These are phyloP conservation scores for Lamproptera curius DNA, from an alignment of 2,888 invertebrate genomes.

Conservation along the genomic window DNA sequence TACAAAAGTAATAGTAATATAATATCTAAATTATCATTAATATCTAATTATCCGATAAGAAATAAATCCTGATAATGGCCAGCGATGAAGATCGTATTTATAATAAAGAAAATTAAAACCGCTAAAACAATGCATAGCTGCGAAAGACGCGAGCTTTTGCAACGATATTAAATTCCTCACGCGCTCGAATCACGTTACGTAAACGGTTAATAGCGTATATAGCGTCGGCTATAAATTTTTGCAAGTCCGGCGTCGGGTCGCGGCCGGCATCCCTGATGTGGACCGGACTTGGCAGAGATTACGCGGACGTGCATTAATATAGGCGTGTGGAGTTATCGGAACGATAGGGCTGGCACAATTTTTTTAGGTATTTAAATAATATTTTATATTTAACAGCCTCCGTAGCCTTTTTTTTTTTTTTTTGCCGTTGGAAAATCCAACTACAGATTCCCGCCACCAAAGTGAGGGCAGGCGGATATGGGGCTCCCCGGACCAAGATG, in stretches of 20 bases:
- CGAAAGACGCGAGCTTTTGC: slow-evolving; percentile 28
- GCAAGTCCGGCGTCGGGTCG: slow-evolving; percentile 60
- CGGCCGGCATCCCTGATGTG: slow-evolving; percentile 58
- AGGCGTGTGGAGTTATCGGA: slow-evolving; percentile 33
- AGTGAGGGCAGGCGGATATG: too few relatives aligned
- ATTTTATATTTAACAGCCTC: too few relatives aligned
- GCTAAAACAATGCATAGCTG: slow-evolving; percentile 1
- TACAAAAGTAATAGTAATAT: too few relatives aligned
- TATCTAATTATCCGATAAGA: too few relatives aligned
- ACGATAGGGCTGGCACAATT: slow-evolving; percentile 28
- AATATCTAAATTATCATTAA: too few relatives aligned
- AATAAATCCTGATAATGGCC: too few relatives aligned
- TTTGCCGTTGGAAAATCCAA: too few relatives aligned
- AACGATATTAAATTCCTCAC: slow-evolving; percentile 60
- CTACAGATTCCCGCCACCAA: too few relatives aligned
- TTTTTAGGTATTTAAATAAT: slow-evolving; percentile 12
- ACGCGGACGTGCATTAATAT: slow-evolving; percentile 55
- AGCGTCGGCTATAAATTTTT: slow-evolving; percentile 76
- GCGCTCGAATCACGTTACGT: slow-evolving; percentile 52
- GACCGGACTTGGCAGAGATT: slow-evolving; percentile 58
- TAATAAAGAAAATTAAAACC: not conserved
- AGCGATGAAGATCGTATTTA: too few relatives aligned
- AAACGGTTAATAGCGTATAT: slow-evolving; percentile 41
- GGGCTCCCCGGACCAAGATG: too few relatives aligned
- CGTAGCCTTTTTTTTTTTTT: too few relatives aligned